Base-by-base conservation (phyloP, 53 echinoderm and acorn worm species). In the Arbacia lixula region DNA sequence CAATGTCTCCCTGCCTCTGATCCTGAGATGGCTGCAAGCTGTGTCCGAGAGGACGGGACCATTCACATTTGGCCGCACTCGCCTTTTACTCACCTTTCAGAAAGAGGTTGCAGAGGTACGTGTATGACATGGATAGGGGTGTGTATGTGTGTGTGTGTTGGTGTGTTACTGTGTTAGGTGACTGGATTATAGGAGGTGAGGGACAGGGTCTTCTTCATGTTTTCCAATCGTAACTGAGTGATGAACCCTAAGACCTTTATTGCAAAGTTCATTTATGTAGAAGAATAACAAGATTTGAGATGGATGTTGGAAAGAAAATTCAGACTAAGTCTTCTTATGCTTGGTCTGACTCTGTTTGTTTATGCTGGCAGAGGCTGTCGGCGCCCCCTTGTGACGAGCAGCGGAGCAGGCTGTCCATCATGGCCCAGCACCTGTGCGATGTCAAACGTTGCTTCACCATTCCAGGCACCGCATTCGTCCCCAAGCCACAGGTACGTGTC, bases 31-130 rank as follows among this genome's bases (percentile, higher is more conserved):
- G 98, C 68, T 97, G 28, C 94, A 90, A 21, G 92, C 86, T 28
- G 67, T 94, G 57, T 87, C 98, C 86, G 88, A 90, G 60, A 91
- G 66, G 82, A 92, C 78, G 1, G 94, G 94, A 9, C 91, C 92
- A 10, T 97, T 97, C 86, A 66, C 69, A 53, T 90, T 85, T 68
- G 98, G 98, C 16, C 67, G 98, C 46, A 92, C 84, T 4, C 86
- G 86, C 9, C 90, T 97, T 90, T 40, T 93, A 41, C 80, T 97
- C 68, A 97, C 98, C 17, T 97, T 97, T 60, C 98, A 97, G 84
- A 92, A 92, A 36, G 98, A 97, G 41, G 98, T 97, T n/a, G 92
- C 98, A 8, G 92, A 97, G 94, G 96, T 93, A 52, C 5, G 51
- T 43, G 12, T 6, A 42, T 66, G 14, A 3, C 30, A 5, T 31